Evolutionary conservation across 1,140 invertebrate species (phyloP).

Genomic region (Heterodera schachtii): DNA sequence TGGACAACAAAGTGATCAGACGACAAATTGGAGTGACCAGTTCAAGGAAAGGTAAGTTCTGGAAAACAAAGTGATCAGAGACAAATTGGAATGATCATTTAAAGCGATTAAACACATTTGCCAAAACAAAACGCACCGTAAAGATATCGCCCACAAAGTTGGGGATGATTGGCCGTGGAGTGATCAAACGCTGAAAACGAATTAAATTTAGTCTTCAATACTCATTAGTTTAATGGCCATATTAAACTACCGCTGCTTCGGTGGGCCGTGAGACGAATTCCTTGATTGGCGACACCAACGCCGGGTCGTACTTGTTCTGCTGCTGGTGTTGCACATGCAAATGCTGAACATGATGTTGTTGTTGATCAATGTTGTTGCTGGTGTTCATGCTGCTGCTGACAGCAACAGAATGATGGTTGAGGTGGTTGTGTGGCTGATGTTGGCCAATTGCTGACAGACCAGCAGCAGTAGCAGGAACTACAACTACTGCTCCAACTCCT

Average conservation of each 20-base stretch:
- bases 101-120: too few species aligned
- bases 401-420: too few species aligned
- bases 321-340: not conserved
- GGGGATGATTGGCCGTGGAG: constrained; percentile 22
- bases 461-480: too few species aligned
- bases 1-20: too few species aligned
- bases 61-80: too few species aligned
- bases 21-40: too few species aligned
- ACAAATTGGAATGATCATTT: too few species aligned
- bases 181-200: constrained; percentile 20
- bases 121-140: constrained; percentile 5
- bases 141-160: constrained; percentile 21
- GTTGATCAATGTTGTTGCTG: not conserved
- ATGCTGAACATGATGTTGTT: not conserved
- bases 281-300: constrained; percentile 37
- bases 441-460: too few species aligned
- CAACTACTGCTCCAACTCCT: too few species aligned
- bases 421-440: too few species aligned
- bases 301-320: constrained; percentile 16
- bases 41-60: too few species aligned
- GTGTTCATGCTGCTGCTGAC: not conserved
- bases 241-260: constrained; percentile 33
- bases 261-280: constrained; percentile 43
- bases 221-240: too few species aligned
- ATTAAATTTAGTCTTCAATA: not conserved